Conservation (phyloP, 1,140 invertebrate species). For the Zaprionus tsacasi region DNA sequence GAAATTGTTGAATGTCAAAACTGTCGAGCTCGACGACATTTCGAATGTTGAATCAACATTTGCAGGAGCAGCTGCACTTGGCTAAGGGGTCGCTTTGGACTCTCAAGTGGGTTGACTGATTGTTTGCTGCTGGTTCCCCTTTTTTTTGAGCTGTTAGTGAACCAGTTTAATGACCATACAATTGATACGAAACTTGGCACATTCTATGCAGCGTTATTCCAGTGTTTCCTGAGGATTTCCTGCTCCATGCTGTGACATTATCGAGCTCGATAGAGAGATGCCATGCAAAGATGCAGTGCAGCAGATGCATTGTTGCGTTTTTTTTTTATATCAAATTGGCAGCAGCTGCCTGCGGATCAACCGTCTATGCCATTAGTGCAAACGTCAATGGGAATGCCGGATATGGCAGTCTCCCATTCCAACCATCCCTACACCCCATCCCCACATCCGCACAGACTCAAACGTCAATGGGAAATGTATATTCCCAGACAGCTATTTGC, state of each 20-base stretch:
- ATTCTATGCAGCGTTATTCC: constrained; percentile 48
- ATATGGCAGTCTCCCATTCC: constrained; percentile 35
- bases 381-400: constrained; percentile 50
- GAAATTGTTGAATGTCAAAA: constrained; percentile 49
- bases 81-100: background rate
- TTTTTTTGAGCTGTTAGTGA: no score
- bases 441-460: background rate
- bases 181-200: constrained; percentile 68
- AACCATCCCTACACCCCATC: background rate
- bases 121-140: constrained; percentile 21
- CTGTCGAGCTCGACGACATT: constrained; percentile 28
- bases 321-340: constrained; percentile 22
- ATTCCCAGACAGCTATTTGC: constrained; percentile 1
- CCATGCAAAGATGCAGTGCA: background rate
- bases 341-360: background rate
- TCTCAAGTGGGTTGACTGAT: constrained; percentile 21
- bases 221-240: constrained; percentile 45
- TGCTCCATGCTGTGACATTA: constrained; percentile 1
- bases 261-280: constrained; percentile 3
- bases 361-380: constrained; percentile 53
- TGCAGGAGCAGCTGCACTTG: background rate
- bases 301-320: constrained; percentile 47
- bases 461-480: constrained; percentile 6
- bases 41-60: constrained; percentile 32
- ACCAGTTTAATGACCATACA: constrained; percentile 71